Evolutionary conservation across 2,797 vertebrate genomes (phyloP).

Genomic region (Lindbergichthys nudifrons): DNA sequence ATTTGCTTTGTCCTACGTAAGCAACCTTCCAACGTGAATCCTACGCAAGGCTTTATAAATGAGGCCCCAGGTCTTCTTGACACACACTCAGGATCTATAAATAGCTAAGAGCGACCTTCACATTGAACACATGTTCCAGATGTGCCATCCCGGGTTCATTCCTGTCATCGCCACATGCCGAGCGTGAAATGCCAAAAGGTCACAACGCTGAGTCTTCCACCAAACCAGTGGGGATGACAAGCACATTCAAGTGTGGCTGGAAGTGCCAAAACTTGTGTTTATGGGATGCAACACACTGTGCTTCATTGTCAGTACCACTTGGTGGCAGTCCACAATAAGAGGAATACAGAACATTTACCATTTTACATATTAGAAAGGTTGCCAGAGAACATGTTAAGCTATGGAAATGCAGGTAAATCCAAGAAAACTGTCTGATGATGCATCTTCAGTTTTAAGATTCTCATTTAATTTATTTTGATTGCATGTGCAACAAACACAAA

Average conservation of each 20-base stretch:
- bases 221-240: conserved; percentile 16
- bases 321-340: conserved; percentile 63
- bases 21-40: no score
- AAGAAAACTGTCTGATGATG: not conserved
- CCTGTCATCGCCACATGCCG: conserved; percentile 32
- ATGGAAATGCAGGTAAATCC: not conserved
- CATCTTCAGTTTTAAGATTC: not conserved
- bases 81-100: conserved; percentile 31
- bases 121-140: conserved; percentile 50
- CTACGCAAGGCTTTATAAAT: no score
- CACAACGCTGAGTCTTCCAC: not conserved
- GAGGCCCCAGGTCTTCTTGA: not conserved
- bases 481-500: not conserved
- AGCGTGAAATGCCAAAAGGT: conserved; percentile 24
- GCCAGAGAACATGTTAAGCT: not conserved
- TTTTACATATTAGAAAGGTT: not conserved
- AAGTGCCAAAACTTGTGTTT: conserved; percentile 3
- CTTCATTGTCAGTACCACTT: conserved; percentile 46
- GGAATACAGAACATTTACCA: not conserved
- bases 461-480: not conserved
- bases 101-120: conserved; percentile 49
- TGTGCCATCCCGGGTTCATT: conserved; percentile 37
- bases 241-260: not conserved
- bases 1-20: no score
- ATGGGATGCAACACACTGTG: conserved; percentile 14